phyloP scores from a whole-genome alignment of 2,888 invertebrate genomes.

The Tipula unca region DNA sequence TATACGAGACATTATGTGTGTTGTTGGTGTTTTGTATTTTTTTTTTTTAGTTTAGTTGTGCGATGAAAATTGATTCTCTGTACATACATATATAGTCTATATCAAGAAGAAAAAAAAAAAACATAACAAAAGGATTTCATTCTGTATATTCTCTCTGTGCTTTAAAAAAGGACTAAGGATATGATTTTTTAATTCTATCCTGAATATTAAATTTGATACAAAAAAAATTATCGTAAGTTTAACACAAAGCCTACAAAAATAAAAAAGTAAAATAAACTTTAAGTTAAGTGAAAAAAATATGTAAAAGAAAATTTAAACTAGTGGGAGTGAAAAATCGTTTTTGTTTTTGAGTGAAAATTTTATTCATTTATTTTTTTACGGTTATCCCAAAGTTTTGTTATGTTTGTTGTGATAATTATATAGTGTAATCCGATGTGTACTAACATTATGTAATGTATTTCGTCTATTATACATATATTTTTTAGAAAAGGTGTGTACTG shows the following conservation, averaged over 20 bases:
- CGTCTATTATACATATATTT: neutral
- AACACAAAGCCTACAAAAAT: neutral
- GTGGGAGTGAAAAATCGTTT: neutral
- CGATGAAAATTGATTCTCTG: neutral
- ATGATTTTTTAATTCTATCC: constrained; percentile 8
- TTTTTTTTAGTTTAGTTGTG: neutral
- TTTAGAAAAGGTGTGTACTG: constrained; percentile 14
- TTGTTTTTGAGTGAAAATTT: neutral
- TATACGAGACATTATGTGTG: neutral
- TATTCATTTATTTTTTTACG: neutral
- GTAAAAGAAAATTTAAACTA: neutral
- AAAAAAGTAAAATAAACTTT: neutral
- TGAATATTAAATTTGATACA: neutral
- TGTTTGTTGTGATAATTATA: neutral
- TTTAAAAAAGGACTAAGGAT: neutral
- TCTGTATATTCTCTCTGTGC: neutral
- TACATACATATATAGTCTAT: too few relatives aligned
- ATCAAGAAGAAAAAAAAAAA: neutral
- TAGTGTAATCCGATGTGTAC: neutral
- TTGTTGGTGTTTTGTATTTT: neutral
- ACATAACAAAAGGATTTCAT: neutral
- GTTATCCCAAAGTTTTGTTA: neutral
- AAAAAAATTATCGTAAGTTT: neutral
- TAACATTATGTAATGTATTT: neutral
- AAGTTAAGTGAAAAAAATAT: neutral